Conservation (phyloP, 2,888 invertebrate genomes). For the Sicus ferrugineus region DNA sequence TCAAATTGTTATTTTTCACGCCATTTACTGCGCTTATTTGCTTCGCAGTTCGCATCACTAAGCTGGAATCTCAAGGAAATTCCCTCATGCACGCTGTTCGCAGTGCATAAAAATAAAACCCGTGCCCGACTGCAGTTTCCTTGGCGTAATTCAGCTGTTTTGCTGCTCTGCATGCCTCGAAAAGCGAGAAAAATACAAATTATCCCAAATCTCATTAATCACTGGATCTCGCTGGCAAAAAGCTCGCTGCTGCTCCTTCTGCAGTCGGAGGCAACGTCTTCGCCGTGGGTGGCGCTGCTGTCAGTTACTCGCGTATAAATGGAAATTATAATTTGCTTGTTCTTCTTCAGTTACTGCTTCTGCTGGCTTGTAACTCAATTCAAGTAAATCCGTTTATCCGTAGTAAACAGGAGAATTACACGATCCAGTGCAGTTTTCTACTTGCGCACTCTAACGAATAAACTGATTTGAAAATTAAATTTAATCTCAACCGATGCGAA, state of each 20-base stretch:
- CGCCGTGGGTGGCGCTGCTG: constrained; percentile 21
- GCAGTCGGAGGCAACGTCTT: constrained; percentile 3
- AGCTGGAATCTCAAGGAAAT: too few species aligned
- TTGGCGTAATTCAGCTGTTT: background rate
- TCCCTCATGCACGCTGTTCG: too few species aligned
- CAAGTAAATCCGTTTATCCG: constrained; percentile 54
- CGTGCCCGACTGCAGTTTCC: background rate
- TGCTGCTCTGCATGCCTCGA: background rate
- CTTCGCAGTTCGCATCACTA: too few species aligned
- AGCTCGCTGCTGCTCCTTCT: background rate
- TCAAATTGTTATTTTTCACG: too few species aligned
- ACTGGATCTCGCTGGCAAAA: constrained; percentile 44
- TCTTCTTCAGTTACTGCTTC: constrained; percentile 40
- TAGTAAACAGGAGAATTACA: constrained; percentile 62
- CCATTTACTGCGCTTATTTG: too few species aligned
- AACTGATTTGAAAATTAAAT: background rate
- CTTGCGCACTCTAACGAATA: background rate
- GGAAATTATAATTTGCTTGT: constrained; percentile 56
- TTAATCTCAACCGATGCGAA: background rate
- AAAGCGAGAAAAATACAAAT: constrained; percentile 10
- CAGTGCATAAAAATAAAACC: too few species aligned
- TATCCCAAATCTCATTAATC: constrained; percentile 56
- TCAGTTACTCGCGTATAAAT: constrained; percentile 55
- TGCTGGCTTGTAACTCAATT: constrained; percentile 54
- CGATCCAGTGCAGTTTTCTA: constrained; percentile 45